phyloP scores from a whole-genome alignment of 2,888 invertebrate genomes.

The Cryptus viduatorius region DNA sequence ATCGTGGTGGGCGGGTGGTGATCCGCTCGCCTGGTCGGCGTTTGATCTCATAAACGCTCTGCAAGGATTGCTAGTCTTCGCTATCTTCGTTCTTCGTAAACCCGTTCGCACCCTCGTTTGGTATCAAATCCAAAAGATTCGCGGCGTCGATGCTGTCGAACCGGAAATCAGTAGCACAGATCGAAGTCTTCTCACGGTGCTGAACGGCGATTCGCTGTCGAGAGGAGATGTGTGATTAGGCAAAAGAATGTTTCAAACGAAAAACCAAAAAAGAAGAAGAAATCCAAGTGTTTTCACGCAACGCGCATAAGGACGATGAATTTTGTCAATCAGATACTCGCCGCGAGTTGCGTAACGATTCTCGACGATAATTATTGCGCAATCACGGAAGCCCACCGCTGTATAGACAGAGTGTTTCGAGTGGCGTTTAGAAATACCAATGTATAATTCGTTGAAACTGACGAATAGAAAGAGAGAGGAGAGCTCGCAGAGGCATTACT shows the following conservation, averaged over 20 bases:
- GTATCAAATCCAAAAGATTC: slow-evolving; percentile 78
- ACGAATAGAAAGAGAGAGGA: background rate
- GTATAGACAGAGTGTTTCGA: slow-evolving; percentile 21
- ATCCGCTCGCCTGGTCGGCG: slow-evolving; percentile 87
- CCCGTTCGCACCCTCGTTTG: slow-evolving; percentile 79
- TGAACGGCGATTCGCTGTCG: slow-evolving; percentile 73
- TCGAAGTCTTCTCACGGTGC: slow-evolving; percentile 75
- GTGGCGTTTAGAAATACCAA: slow-evolving; percentile 18
- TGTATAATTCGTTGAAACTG: slow-evolving; percentile 4
- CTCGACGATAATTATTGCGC: slow-evolving; percentile 20
- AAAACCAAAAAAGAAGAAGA: background rate
- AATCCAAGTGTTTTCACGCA: background rate
- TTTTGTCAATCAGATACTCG: slow-evolving; percentile 9
- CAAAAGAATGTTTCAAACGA: background rate
- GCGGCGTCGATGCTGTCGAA: slow-evolving; percentile 73
- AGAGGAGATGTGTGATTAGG: slow-evolving; percentile 47
- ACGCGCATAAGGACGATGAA: background rate
- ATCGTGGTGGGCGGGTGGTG: slow-evolving; percentile 88
- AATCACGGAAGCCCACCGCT: slow-evolving; percentile 3
- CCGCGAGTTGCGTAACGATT: slow-evolving; percentile 29
- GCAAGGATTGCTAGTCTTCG: slow-evolving; percentile 90
- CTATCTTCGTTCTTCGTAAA: slow-evolving; percentile 87
- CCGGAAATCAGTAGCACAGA: slow-evolving; percentile 78
- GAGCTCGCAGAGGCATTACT: slow-evolving; percentile 7
- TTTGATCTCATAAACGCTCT: slow-evolving; percentile 90